A percentile compares a stretch with the other conserved stretches of the same genome.
These are phyloP conservation scores for Phrynocephalus guinanensis DNA, from an alignment of 2,797 vertebrate genomes.

Conservation along the genomic window DNA sequence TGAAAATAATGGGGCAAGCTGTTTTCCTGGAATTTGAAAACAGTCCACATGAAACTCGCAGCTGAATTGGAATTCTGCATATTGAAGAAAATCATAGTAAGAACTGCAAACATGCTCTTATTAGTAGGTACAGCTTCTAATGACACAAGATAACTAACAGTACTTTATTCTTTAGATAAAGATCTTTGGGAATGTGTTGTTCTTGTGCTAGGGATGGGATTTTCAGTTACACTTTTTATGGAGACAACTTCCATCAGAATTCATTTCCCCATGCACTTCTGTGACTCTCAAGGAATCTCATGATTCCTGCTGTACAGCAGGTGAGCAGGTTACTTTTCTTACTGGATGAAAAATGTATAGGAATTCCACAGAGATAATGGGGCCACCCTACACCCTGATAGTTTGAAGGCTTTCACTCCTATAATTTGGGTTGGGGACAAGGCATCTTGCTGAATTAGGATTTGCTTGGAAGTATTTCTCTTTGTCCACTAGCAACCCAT, in stretches of 20 bases:
- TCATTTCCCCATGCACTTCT: no score
- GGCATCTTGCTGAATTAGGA: no score
- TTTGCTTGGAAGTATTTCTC: not conserved
- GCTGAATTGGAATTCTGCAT: not conserved
- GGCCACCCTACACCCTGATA: no score
- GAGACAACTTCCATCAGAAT: no score
- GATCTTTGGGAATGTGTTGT: no score
- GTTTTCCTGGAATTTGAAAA: slow-evolving; percentile 17
- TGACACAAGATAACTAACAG: not conserved
- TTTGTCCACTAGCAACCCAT: not conserved
- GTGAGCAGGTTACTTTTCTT: not conserved
- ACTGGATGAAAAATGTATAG: not conserved
- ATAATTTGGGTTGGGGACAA: no score
- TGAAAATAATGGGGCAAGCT: slow-evolving; percentile 9
- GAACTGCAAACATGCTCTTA: slow-evolving; percentile 14
- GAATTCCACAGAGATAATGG: no score
- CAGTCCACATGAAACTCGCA: slow-evolving; percentile 20
- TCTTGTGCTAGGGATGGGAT: no score
- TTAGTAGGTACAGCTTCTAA: slow-evolving; percentile 19
- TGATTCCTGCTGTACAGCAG: no score
- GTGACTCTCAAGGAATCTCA: no score
- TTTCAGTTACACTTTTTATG: no score
- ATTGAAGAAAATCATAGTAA: slow-evolving; percentile 9
- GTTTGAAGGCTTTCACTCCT: no score
- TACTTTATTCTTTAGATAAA: not conserved